Conservation (phyloP, 2,797 vertebrate genomes). For the Sorex maritimensis region DNA sequence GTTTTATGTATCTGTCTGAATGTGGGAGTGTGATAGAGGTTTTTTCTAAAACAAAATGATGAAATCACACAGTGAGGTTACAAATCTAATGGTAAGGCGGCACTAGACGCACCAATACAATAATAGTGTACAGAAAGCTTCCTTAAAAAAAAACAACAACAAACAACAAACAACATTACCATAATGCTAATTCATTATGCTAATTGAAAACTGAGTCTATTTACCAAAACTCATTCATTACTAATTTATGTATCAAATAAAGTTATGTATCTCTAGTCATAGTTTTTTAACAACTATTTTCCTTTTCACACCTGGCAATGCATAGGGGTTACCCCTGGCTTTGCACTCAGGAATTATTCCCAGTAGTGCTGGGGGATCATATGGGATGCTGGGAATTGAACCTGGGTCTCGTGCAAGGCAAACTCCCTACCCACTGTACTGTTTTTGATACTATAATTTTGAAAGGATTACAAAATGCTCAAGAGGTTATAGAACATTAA, state of each 20-base stretch:
- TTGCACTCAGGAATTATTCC: too few relatives aligned
- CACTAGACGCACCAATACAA: neutral
- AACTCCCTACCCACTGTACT: too few relatives aligned
- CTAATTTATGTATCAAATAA: constrained; percentile 20
- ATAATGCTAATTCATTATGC: too few relatives aligned
- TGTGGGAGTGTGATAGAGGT: neutral
- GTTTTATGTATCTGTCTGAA: neutral
- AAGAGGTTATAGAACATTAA: constrained; percentile 53
- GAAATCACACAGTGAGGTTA: constrained; percentile 19
- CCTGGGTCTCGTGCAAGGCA: too few relatives aligned
- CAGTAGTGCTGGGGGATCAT: too few relatives aligned
- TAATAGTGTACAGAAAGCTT: neutral
- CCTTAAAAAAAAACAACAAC: neutral
- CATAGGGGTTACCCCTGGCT: too few relatives aligned
- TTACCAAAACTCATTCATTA: constrained; percentile 21
- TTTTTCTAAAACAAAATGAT: constrained; percentile 59
- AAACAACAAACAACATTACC: neutral
- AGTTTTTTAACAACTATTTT: constrained; percentile 35
- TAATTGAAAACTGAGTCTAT: neutral
- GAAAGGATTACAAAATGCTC: constrained; percentile 43
- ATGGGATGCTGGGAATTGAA: too few relatives aligned
- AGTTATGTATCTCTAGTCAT: neutral
- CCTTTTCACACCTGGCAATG: too few relatives aligned
- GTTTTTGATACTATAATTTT: constrained; percentile 39
- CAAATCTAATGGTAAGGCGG: constrained; percentile 45